Base-by-base conservation (phyloP, 2,888 invertebrate species). In the Bursaphelenchus okinawaensis region DNA sequence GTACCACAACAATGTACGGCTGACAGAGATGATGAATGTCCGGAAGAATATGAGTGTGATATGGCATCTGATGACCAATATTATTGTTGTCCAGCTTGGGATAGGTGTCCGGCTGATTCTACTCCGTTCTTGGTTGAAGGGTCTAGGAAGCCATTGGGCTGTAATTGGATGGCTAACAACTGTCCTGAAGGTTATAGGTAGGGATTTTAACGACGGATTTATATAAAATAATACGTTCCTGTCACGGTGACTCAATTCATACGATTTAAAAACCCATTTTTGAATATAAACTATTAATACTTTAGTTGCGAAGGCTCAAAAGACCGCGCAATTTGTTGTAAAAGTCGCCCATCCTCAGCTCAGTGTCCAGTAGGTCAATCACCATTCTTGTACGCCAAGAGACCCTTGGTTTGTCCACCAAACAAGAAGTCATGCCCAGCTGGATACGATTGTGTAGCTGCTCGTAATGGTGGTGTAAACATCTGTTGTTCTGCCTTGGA, bases 361-460 rank as follows among this genome's bases (percentile, higher is more conserved):
- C 69, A 75, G 20, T 81, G 81, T 63, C 81, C 81, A 8, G 69
- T 67, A 29, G 75, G 76, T 22, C 70, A 75, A 6, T 70, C 75
- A 4, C 76, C 75, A 0, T 81, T 76, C 59, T 75, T 78, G 28
- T 79, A 76, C 62, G 79, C 78, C 54, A 79, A 78, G n/a, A 63
- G 79, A 26, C 81, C 81, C 24, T 65, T 81, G 0, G 80, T 78
- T 7, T 81, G 81, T 54, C 80, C 80, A 28, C 70, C 78, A 7
- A 77, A 79, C 64, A 75, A 77, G 52, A 70, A 65, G 29, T 63
- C 58, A 23, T 73, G 73, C 31, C 73, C 73, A 6, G 31, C 55
- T 9, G 71, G 80, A 40, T 81, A 74, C 62, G 67, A 66, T 19
- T 81, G 81, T 26, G 69, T 74, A 26, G 68, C 78, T 12, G 74